phyloP scores from a whole-genome alignment of 2,113 vertebrate species.

The Microtus montanus region DNA sequence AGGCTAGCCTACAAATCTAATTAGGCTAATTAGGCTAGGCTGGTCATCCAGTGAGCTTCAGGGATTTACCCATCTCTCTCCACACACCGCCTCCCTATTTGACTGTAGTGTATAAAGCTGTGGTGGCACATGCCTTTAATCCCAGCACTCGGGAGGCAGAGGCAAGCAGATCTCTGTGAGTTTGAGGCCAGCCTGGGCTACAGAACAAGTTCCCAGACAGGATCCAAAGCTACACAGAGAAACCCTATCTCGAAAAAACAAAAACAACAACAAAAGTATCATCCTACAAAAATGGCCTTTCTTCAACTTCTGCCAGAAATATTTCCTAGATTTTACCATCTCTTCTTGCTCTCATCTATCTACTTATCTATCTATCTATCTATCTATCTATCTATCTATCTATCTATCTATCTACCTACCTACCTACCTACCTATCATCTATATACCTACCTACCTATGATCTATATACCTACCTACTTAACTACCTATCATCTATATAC shows the following conservation, averaged over 20 bases:
- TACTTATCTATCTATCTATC: too few species aligned
- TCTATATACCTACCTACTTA: fast-evolving
- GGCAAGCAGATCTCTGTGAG: too few species aligned
- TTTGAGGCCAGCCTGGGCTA: too few species aligned
- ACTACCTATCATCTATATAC: too few species aligned
- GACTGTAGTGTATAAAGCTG: neutral
- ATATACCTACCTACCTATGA: too few species aligned
- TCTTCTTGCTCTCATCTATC: neutral
- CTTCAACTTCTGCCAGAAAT: neutral
- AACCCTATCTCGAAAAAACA: too few species aligned
- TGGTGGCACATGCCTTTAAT: too few species aligned
- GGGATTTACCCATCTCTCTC: neutral
- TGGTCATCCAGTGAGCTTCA: neutral
- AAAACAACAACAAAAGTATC: neutral
- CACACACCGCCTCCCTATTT: neutral
- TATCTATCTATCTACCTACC: neutral
- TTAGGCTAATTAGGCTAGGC: neutral
- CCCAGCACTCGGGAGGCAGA: too few species aligned
- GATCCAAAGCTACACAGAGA: too few species aligned
- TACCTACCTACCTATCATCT: too few species aligned
- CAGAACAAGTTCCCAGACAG: too few species aligned
- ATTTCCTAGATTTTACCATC: slow-evolving; percentile 29
- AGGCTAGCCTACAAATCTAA: neutral
- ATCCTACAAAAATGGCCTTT: slow-evolving; percentile 28
- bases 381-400: too few species aligned